Conservation (phyloP, 2,797 vertebrate species). For the Pseudochaenichthys georgianus region DNA sequence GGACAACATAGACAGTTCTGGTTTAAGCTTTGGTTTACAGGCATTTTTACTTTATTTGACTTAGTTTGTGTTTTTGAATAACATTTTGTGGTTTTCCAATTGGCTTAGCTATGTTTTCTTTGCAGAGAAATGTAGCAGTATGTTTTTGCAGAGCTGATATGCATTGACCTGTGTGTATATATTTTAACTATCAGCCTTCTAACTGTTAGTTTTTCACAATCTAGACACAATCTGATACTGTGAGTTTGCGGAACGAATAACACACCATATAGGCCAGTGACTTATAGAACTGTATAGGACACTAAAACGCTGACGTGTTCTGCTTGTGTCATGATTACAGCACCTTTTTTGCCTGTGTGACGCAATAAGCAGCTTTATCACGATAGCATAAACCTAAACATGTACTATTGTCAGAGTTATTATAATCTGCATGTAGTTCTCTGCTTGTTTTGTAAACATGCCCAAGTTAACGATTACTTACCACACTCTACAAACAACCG, state of each 20-base stretch:
- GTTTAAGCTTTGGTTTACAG: neutral
- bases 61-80: neutral
- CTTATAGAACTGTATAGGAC: neutral
- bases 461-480: slow-evolving; percentile 12
- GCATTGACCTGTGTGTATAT: neutral
- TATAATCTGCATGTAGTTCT: slow-evolving; percentile 37
- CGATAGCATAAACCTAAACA: slow-evolving; percentile 25
- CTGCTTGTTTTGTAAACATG: slow-evolving; percentile 8
- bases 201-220: neutral
- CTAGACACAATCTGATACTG: neutral
- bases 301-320: slow-evolving; percentile 21
- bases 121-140: neutral
- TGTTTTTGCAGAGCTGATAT: neutral
- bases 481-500: neutral
- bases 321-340: slow-evolving; percentile 23
- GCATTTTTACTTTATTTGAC: neutral
- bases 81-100: neutral
- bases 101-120: neutral
- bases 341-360: slow-evolving; percentile 45
- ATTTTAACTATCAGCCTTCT: neutral
- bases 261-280: neutral
- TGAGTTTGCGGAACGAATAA: neutral
- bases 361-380: slow-evolving; percentile 58
- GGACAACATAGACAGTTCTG: neutral
- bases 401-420: slow-evolving; percentile 19